Base-by-base conservation (phyloP, 2,113 vertebrate species). In the Actenoides lindsayi region DNA sequence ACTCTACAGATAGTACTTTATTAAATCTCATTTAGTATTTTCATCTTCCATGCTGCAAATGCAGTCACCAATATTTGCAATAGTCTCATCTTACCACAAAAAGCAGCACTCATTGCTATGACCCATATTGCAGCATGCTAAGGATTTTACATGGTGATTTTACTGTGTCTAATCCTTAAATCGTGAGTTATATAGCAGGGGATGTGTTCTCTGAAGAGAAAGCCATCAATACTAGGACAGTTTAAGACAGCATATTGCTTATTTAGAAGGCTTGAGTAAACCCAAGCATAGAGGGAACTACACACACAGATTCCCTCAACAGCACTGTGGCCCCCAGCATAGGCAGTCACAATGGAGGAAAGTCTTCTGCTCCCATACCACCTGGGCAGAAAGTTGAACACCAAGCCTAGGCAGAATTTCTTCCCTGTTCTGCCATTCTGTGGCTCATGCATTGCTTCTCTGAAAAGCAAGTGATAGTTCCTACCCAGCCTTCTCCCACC, bases 21-120 rank as follows among this genome's bases (percentile, higher is more conserved):
- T 91, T 76, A 80, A 93, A 87, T 76, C 65, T 83, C 62, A 57
- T 62, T 84, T 62, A 83, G 53, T 48, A 76, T 83, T 96, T 95
- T 74, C 53, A 76, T 82, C 57, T 84, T 81, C 71, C 31, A 12
- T 10, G 28, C 23, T 76, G 74, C 84, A 95, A 88, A 77, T 24
- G 51, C 85, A 85, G 78, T 46, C 73, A 50, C 42, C 44, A 53
- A 23, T 33, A 54, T 42, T 65, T 74, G 78, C 82, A 88, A 42
- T 3, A 69, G 35, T 41, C 78, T 83, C 67, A 83, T 83, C 31
- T 67, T 46, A 30, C 39, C 78, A 51, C 81, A 79, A n/a, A 83
- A 37, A 82, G 87, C 41, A 85, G 74, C 56, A 76, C 35, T 71
- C 25, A 35, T 15, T 64, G 42, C 89, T 87, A 4, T 73, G 70